Conservation (phyloP, 2,888 invertebrate genomes). For the Eupithecia subfuscata region DNA sequence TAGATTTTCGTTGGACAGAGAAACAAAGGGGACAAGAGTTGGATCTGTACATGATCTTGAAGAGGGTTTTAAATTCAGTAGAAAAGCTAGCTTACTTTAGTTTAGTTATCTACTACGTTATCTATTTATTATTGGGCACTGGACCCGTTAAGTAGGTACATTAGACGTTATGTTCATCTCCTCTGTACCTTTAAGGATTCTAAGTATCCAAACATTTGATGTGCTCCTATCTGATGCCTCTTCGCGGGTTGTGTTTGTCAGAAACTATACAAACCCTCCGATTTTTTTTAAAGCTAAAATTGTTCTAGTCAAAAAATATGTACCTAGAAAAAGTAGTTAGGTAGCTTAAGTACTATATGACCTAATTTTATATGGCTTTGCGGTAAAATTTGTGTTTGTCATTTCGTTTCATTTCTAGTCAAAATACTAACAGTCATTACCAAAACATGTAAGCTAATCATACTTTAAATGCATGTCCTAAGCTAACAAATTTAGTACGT, state of each 20-base stretch:
- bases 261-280: background rate
- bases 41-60: background rate
- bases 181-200: background rate
- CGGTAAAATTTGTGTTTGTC: background rate
- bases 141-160: background rate
- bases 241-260: background rate
- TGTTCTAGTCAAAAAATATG: background rate
- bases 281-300: background rate
- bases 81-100: slow-evolving; percentile 2
- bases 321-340: too few species aligned
- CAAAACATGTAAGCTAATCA: background rate
- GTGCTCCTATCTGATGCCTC: background rate
- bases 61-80: background rate
- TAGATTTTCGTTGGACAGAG: background rate
- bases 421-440: background rate
- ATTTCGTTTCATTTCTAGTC: background rate
- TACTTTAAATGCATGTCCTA: background rate
- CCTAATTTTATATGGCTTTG: too few species aligned
- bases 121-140: background rate
- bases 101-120: background rate
- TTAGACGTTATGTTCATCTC: background rate
- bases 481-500: background rate
- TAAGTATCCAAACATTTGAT: background rate
- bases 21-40: background rate
- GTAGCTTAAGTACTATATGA: too few species aligned